Conservation (phyloP, 2,113 vertebrate genomes). For the Callithrix jacchus region DNA sequence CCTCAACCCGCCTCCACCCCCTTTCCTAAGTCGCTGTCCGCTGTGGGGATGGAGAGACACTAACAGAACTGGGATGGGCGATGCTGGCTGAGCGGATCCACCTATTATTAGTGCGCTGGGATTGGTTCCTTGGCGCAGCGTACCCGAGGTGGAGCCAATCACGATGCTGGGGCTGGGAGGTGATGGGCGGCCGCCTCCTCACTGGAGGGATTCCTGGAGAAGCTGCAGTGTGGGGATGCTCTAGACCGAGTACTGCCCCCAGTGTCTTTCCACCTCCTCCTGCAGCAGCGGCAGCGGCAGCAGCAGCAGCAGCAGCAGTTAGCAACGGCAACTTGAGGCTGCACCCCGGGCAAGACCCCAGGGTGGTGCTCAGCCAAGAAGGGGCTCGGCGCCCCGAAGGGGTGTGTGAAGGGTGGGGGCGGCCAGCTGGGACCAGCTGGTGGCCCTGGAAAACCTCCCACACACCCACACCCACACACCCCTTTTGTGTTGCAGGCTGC, state of each 20-base stretch:
- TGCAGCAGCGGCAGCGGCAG: constrained; percentile 48
- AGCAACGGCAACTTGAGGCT: constrained; percentile 79
- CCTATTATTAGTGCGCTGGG: constrained; percentile 82
- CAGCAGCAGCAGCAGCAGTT: constrained; percentile 53
- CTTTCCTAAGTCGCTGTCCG: constrained; percentile 64
- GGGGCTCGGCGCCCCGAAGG: constrained; percentile 51
- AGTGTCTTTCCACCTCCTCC: constrained; percentile 76
- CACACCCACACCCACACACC: constrained; percentile 75
- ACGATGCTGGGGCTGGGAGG: constrained; percentile 80
- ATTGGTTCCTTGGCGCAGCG: constrained; percentile 81
- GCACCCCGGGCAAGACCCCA: constrained; percentile 51
- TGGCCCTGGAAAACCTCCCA: constrained; percentile 68
- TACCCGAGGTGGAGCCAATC: constrained; percentile 88
- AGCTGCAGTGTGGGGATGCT: constrained; percentile 89
- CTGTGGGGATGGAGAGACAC: constrained; percentile 74
- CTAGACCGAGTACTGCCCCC: constrained; percentile 84
- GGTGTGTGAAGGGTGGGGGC: constrained; percentile 76
- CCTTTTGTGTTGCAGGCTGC: constrained; percentile 78
- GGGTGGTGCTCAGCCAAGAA: constrained; percentile 46
- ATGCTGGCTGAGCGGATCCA: constrained; percentile 85
- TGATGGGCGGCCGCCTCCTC: constrained; percentile 86
- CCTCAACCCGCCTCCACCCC: not conserved
- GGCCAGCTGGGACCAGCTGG: constrained; percentile 65
- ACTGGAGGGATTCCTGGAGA: constrained; percentile 94
- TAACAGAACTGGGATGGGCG: constrained; percentile 81